A percentile compares a stretch with the other conserved stretches of the same genome.
These are phyloP conservation scores for Eupithecia subfuscata DNA, from an alignment of 2,888 invertebrate genomes.

Conservation along the genomic window DNA sequence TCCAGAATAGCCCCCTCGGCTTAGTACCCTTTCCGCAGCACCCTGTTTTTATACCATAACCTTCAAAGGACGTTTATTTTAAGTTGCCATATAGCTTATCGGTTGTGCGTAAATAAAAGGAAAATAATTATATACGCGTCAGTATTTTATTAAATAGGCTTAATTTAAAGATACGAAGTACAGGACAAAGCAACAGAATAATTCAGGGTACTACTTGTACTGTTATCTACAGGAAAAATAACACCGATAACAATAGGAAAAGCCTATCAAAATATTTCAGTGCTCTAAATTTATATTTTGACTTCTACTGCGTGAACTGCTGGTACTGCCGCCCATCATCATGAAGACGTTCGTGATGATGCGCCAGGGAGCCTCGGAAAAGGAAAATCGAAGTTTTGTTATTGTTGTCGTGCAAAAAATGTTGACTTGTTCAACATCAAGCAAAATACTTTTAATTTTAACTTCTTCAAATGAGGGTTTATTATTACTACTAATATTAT, in stretches of 20 bases:
- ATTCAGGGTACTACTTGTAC: background rate
- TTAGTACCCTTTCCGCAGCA: too few relatives aligned
- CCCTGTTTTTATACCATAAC: background rate
- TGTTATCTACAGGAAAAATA: constrained; percentile 1
- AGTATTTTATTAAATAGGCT: background rate
- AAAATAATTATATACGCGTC: background rate
- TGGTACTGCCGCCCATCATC: too few relatives aligned
- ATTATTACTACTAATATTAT: too few relatives aligned
- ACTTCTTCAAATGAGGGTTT: too few relatives aligned
- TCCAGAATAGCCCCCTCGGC: too few relatives aligned
- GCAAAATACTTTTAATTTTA: too few relatives aligned
- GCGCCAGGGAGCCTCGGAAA: too few relatives aligned
- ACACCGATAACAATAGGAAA: background rate
- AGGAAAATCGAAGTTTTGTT: too few relatives aligned
- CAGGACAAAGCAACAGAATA: background rate
- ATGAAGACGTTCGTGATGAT: too few relatives aligned
- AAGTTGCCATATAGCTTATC: background rate
- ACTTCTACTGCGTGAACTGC: too few relatives aligned
- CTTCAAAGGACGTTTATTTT: background rate
- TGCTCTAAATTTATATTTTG: background rate
- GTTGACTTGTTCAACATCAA: too few relatives aligned
- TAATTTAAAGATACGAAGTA: background rate
- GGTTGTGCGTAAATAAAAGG: background rate
- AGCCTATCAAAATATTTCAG: background rate
- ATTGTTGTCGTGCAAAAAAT: too few relatives aligned